Evolutionary conservation across 1,140 invertebrate genomes (phyloP).

Genomic region (Medauroidea extradentata): DNA sequence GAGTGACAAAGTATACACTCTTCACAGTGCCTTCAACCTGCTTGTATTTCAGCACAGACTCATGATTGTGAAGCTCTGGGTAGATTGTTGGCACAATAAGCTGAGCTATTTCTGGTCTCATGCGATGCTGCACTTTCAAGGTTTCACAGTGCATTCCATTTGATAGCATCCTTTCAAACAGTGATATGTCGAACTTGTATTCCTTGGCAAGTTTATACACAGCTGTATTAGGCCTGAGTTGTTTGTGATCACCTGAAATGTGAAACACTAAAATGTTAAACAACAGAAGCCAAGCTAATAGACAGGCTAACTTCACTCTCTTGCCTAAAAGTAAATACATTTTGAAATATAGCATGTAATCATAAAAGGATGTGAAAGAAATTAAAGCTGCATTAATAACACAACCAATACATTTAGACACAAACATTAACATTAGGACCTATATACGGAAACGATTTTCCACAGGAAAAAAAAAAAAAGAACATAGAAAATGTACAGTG

Average conservation of each 20-base stretch:
- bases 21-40: conserved; percentile 47
- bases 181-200: conserved; percentile 61
- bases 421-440: no score
- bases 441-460: no score
- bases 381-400: no score
- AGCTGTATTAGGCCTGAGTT: conserved; percentile 62
- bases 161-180: conserved; percentile 67
- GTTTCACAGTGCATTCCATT: conserved; percentile 50
- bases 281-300: no score
- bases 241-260: conserved; percentile 68
- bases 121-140: conserved; percentile 59
- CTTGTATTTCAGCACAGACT: conserved; percentile 47
- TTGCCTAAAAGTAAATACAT: no score
- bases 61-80: conserved; percentile 49
- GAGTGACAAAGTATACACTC: conserved; percentile 59
- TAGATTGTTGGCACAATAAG: conserved; percentile 60
- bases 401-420: no score
- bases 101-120: conserved; percentile 58
- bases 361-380: no score
- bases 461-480: no score
- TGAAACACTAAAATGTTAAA: not conserved
- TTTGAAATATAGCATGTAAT: no score
- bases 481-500: no score
- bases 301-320: no score
- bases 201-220: conserved; percentile 53